phyloP scores from a whole-genome alignment of 2,888 invertebrate genomes.

The Achlya flavicornis region DNA sequence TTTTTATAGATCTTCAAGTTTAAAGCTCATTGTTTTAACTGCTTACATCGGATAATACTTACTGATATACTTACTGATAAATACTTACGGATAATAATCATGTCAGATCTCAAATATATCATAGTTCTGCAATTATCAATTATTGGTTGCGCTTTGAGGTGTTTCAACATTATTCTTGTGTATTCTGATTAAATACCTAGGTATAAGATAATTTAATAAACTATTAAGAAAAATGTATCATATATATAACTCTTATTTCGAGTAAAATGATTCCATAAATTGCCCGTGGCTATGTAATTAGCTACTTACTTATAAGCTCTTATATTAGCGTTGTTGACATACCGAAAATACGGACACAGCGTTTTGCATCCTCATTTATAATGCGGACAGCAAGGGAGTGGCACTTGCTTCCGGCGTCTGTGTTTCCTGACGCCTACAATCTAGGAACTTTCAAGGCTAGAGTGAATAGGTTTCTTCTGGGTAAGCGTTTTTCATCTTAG shows the following conservation, averaged over 20 bases:
- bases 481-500: too few species aligned
- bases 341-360: too few species aligned
- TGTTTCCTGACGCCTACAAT: too few species aligned
- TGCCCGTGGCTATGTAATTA: not conserved
- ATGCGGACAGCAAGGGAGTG: too few species aligned
- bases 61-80: too few species aligned
- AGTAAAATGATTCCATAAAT: not conserved
- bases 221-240: not conserved
- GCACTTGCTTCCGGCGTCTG: too few species aligned
- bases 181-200: not conserved
- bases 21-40: not conserved
- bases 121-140: not conserved
- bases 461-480: too few species aligned
- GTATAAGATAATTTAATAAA: not conserved
- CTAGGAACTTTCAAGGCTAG: too few species aligned
- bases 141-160: not conserved
- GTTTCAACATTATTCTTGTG: slow-evolving; percentile 1
- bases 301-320: not conserved
- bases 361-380: too few species aligned
- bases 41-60: too few species aligned
- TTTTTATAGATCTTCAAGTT: not conserved
- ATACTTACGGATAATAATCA: not conserved
- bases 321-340: too few species aligned
- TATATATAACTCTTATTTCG: not conserved
- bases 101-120: not conserved